Base-by-base conservation (phyloP, 2,888 invertebrate species). In the Polydrusus tereticollis region DNA sequence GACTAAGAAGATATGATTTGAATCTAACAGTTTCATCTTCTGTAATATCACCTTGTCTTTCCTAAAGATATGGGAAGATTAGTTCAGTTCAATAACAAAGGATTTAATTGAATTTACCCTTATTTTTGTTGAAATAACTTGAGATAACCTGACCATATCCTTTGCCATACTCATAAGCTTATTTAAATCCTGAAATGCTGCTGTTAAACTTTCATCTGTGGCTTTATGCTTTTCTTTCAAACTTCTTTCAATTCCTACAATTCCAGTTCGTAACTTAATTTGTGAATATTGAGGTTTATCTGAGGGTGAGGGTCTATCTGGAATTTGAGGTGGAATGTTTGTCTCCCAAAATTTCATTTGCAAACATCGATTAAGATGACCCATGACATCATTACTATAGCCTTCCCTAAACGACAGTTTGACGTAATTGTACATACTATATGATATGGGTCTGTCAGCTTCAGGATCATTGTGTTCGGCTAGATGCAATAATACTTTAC, bases 11-110 rank as follows among this genome's bases (percentile, higher is more conserved):
- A 84, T 99, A 98, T 0, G 98, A 94, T 84, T 99, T 98, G 84
- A 99, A 99, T 79, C 93, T 90, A 4, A 98, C 91, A 7, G 99
- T 99, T 87, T 99, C 99, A 87, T 99, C 98, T 85, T 98, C 97
- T 2, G 96, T 96, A 76, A 98, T 95, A 81, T 96, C 95, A 45
- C 97, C 98, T 87, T 97, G 95, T 82, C 94, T 94, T 79, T 97
- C 96, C 83, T 84, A 73, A 69, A 80, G 79, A 66, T 23, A 26
- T 14, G 8, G n/a, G n/a, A n/a, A n/a, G n/a, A n/a, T n/a, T n/a
- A n/a, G n/a, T n/a, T n/a, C n/a, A n/a, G n/a, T n/a, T n/a, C n/a
- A n/a, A n/a, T 18, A 23, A 47, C 23, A 43, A 52, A 20, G 10
- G 8, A 59, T 60, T 26, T 10, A 21, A 50, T 7, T 36, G 16